Base-by-base conservation (phyloP, 1,140 invertebrate genomes). In the Nixonia krombeini region DNA sequence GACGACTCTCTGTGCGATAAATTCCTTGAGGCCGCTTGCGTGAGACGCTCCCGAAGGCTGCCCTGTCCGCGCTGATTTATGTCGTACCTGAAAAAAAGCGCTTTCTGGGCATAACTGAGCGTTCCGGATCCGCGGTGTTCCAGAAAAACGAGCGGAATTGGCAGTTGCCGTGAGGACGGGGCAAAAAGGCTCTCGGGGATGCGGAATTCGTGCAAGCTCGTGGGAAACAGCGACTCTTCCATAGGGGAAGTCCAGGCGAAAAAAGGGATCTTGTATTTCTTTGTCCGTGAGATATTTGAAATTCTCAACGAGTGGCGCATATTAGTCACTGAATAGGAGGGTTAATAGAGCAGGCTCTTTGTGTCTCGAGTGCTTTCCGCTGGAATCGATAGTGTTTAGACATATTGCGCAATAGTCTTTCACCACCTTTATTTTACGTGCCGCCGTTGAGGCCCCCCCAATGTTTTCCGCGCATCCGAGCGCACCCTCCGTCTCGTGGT, bases 1-100 rank as follows among this genome's bases (percentile, higher is more conserved):
- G 58, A 53, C 63, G 50, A 70, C 67, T 59, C 67, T 59, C 31
- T 33, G 17, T 17, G 59, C 66, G 66, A 70, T 70, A 69, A 71
- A 71, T 71, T 69, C 63, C 50, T 40, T 28, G 35, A 44, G 33
- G n/a, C n/a, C n/a, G n/a, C n/a, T n/a, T n/a, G n/a, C n/a, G n/a
- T n/a, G n/a, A n/a, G n/a, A n/a, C n/a, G n/a, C n/a, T n/a, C n/a
- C n/a, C n/a, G n/a, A n/a, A n/a, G 31, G 29, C 47, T 33, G 26
- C 21, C 33, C 38, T 18, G 58, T 23, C 45, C 26, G 44, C 63
- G 55, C 61, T 76, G 75, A 76, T 76, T 76, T 76, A 76, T 75
- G 68, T 21, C 21, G 2, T 21, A 3, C 21, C 6, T 2, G 21
- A 21, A 21, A 21, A 21, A 21, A 21, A 2, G 6, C 6, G 2